Evolutionary conservation across 2,888 invertebrate genomes (phyloP), one percentile per base, ranked within the genome.

Genomic region (Drosophila bunnanda): DNA sequence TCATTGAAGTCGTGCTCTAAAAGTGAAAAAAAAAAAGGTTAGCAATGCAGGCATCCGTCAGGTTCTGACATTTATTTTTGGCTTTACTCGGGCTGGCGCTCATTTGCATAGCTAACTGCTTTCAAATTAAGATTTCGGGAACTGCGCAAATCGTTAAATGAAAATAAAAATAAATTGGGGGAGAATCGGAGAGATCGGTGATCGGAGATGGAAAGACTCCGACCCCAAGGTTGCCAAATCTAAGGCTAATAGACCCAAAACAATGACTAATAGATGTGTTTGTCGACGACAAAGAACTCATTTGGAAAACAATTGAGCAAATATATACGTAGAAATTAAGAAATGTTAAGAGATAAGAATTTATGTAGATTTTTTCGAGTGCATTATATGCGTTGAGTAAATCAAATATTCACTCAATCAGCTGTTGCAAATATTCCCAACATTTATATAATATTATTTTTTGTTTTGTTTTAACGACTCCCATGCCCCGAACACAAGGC

Each of bases 1-100:
- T 91, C 91, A 41, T 84, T 86, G 41, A 92, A 83, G 36, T 92
- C 91, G 88, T 92, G 78, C 59, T 88, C 87, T 83, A 41, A 41
- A 43, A 82, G 74, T 53, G 4, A 4, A 15, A 38, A 15, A 52
- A 25, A 13, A 25, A 70, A 34, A 46, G 5, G 41, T 56, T 44
- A 41, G 22, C 17, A 22, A 36, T 48, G 15, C 13, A 17, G 25
- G 22, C 17, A 48, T 60, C 22, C 39, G 53, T 71, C 60, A 9
- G 9, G 48, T 25, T 71, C 46, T 50, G 52, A 17, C 65, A 61
- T 56, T 62, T 43, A 28, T 41, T 46, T 48, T 34, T 28, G 30
- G 38, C 41, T 67, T 52, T 6, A 52, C 65, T 50, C 20, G 50
- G 5, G 2, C 50, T 52, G 66, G 66, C 30, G 34, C 36, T 66